Evolutionary conservation across 1,140 invertebrate genomes (phyloP).

Genomic region (Dinoponera quadriceps): DNA sequence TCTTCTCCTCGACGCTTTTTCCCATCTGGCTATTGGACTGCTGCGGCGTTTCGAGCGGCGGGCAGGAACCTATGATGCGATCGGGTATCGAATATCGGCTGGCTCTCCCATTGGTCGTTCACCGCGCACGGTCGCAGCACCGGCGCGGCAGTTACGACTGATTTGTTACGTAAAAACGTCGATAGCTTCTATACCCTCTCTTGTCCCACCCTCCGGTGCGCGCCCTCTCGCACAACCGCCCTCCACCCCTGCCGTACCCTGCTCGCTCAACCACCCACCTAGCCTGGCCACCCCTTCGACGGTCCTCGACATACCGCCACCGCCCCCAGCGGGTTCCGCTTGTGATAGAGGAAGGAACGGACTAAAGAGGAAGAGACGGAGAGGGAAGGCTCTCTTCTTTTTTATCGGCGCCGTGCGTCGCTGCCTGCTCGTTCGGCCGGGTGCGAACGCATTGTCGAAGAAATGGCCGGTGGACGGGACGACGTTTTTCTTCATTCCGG

Average conservation of each 20-base stretch:
- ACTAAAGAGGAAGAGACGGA: slow-evolving; percentile 71
- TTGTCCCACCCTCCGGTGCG: slow-evolving; percentile 70
- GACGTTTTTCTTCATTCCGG: slow-evolving; percentile 31
- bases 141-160: slow-evolving; percentile 84
- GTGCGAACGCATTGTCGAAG: slow-evolving; percentile 84
- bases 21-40: slow-evolving; percentile 85
- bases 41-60: slow-evolving; percentile 77
- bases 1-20: slow-evolving; percentile 80
- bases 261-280: slow-evolving; percentile 66
- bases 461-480: slow-evolving; percentile 79
- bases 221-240: slow-evolving; percentile 63
- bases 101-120: slow-evolving; percentile 83
- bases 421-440: slow-evolving; percentile 82
- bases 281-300: slow-evolving; percentile 73
- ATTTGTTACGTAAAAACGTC: slow-evolving; percentile 87
- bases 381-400: slow-evolving; percentile 79
- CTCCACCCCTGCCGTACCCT: slow-evolving; percentile 44
- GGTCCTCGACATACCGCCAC: slow-evolving; percentile 76
- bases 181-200: slow-evolving; percentile 84
- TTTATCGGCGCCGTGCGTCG: slow-evolving; percentile 84
- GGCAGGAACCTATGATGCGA: slow-evolving; percentile 84
- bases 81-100: slow-evolving; percentile 86
- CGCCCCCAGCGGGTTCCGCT: slow-evolving; percentile 72
- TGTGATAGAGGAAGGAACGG: slow-evolving; percentile 74
- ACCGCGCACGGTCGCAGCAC: slow-evolving; percentile 82